phyloP scores from a whole-genome alignment of 2,113 vertebrate species.

The Myotis davidii region DNA sequence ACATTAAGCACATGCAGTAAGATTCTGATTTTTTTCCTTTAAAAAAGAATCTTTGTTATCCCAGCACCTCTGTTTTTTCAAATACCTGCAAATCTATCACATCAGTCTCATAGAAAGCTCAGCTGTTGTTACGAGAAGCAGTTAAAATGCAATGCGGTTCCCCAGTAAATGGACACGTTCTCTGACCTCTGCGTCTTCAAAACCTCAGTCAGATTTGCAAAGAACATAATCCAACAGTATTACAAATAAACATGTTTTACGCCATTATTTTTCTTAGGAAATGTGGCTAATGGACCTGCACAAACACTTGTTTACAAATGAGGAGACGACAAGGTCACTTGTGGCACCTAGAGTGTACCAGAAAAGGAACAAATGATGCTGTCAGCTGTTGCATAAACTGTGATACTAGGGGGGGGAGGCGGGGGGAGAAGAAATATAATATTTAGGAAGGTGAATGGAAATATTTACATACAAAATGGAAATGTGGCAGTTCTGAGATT shows the following conservation, averaged over 20 bases:
- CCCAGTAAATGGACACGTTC: neutral
- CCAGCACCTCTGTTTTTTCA: conserved; percentile 60
- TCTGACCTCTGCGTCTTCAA: neutral
- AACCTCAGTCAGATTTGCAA: conserved; percentile 30
- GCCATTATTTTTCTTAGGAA: neutral
- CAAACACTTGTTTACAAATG: conserved; percentile 36
- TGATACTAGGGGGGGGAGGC: neutral
- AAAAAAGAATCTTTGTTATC: conserved; percentile 41
- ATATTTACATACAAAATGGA: conserved; percentile 51
- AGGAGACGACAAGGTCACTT: neutral
- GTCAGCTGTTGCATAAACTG: neutral
- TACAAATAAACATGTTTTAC: neutral
- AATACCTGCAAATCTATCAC: conserved; percentile 49
- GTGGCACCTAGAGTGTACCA: neutral
- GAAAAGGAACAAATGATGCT: neutral
- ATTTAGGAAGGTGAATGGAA: conserved; percentile 30
- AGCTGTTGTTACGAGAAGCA: neutral
- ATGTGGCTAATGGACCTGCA: neutral
- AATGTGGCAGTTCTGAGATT: conserved; percentile 55
- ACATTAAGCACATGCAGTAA: conserved; percentile 43
- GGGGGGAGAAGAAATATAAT: neutral
- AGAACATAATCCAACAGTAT: neutral
- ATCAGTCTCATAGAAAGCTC: neutral
- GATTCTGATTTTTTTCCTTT: conserved; percentile 33
- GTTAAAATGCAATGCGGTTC: conserved; percentile 41